Evolutionary conservation across 2,888 invertebrate species (phyloP).

Genomic region (Yponomeuta plumbellus): DNA sequence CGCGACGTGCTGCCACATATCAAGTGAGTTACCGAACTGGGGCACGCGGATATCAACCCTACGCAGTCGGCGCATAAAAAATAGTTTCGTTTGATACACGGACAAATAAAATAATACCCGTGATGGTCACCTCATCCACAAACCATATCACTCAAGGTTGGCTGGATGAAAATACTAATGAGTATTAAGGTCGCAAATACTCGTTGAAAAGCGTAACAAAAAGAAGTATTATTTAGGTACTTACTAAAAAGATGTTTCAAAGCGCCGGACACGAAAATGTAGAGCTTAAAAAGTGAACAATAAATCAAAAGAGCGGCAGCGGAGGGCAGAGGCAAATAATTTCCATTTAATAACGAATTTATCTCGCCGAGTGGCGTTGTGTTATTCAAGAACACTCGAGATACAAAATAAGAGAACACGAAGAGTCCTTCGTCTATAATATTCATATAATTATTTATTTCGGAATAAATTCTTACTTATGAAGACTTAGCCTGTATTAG

Average conservation of each 20-base stretch:
- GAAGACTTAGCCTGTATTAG: too few species aligned
- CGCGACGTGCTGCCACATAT: neutral
- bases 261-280: neutral
- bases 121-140: too few species aligned
- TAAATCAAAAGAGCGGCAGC: slow-evolving; percentile 8
- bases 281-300: slow-evolving; percentile 9
- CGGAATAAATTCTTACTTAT: too few species aligned
- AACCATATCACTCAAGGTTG: too few species aligned
- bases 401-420: neutral
- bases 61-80: neutral
- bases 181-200: too few species aligned
- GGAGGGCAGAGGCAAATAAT: slow-evolving; percentile 6
- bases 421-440: neutral
- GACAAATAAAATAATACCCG: neutral
- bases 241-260: neutral
- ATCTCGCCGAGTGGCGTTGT: slow-evolving; percentile 5
- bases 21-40: neutral
- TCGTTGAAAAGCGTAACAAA: too few species aligned
- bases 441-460: too few species aligned
- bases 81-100: neutral
- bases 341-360: slow-evolving; percentile 14
- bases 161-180: too few species aligned
- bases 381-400: neutral
- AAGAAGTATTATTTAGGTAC: neutral
- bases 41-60: neutral